Percentiles rank a stretch among this genome's conserved stretches.
Evolutionary conservation across 2,797 vertebrate genomes (phyloP).

Genomic region (Paramormyrops hopkinsi): DNA sequence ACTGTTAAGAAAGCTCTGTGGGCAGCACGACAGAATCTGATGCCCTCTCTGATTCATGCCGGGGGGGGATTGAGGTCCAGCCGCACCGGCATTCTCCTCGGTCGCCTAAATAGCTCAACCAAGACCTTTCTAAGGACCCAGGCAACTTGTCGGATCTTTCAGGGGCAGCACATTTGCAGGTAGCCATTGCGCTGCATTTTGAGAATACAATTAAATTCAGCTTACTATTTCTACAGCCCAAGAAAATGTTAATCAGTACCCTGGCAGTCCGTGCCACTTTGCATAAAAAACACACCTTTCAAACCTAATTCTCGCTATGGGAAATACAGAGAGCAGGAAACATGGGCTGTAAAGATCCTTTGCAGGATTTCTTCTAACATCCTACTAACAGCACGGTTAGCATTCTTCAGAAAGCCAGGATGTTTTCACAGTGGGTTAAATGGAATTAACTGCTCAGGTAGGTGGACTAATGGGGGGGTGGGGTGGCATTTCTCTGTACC

Average conservation of each 20-base stretch:
- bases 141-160: not conserved
- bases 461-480: not conserved
- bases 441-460: not conserved
- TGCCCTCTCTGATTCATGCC: not conserved
- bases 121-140: not conserved
- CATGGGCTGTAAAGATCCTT: not conserved
- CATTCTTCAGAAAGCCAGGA: not conserved
- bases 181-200: not conserved
- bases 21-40: not conserved
- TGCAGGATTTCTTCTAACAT: not conserved
- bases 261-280: not conserved
- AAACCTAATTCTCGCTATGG: not conserved
- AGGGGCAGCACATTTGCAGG: not conserved
- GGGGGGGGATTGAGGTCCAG: not conserved
- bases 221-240: not conserved
- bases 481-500: constrained; percentile 11
- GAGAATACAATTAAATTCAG: not conserved
- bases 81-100: not conserved
- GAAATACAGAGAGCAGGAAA: not conserved
- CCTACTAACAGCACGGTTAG: not conserved
- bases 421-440: not conserved
- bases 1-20: not conserved
- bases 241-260: not conserved
- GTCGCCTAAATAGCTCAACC: not conserved
- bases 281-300: not conserved